Conservation (phyloP, 2,113 vertebrate genomes). For the Myanophis thanlyinensis region DNA sequence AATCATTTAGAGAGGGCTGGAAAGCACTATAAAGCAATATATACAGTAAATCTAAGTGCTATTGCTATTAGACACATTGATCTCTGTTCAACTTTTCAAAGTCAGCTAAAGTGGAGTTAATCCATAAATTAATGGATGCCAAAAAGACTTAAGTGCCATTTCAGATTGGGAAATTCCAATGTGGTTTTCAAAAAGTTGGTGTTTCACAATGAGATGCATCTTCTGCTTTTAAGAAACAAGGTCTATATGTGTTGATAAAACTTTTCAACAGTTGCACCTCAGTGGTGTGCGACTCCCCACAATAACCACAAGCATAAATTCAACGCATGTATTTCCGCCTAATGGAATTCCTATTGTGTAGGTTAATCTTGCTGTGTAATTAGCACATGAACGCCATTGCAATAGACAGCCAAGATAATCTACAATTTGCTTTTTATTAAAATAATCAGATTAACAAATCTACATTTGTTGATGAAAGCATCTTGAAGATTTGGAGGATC, state of each 20-base stretch:
- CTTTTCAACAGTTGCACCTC: neutral
- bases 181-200: neutral
- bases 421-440: neutral
- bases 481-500: neutral
- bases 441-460: neutral
- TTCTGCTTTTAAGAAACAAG: neutral
- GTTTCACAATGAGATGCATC: neutral
- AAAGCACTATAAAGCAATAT: too few species aligned
- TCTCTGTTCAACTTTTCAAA: neutral
- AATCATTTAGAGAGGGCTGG: too few species aligned
- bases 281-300: neutral
- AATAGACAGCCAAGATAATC: neutral
- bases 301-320: neutral
- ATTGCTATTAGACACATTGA: neutral
- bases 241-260: neutral
- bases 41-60: too few species aligned
- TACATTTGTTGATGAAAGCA: neutral
- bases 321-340: neutral
- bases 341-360: neutral
- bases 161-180: neutral
- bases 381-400: neutral
- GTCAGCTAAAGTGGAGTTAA: neutral
- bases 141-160: neutral
- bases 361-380: neutral
- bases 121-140: neutral